Evolutionary conservation across 2,797 vertebrate species (phyloP).

Genomic region (Monodelphis domestica): DNA sequence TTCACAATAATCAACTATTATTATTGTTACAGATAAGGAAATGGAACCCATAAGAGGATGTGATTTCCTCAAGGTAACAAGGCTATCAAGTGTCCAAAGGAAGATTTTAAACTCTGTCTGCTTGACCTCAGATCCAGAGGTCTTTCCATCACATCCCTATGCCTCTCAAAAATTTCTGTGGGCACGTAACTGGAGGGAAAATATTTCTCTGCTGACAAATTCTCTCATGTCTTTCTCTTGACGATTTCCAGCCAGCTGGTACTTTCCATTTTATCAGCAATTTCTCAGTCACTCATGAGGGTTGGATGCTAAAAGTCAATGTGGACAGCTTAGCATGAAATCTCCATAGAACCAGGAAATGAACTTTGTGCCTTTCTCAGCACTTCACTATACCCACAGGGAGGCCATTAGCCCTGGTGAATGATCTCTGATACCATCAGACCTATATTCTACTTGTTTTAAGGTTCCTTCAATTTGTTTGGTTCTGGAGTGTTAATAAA

Average conservation of each 20-base stretch:
- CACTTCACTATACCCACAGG: neutral
- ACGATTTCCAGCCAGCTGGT: neutral
- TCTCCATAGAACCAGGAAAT: slow-evolving; percentile 14
- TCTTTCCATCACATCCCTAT: neutral
- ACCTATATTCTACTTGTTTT: slow-evolving; percentile 13
- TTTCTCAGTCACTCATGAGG: neutral
- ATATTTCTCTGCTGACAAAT: neutral
- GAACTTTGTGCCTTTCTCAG: neutral
- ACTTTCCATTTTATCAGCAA: slow-evolving; percentile 6
- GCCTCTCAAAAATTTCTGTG: neutral
- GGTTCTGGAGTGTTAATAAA: slow-evolving; percentile 52
- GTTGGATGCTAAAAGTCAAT: slow-evolving; percentile 24
- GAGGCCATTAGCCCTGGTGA: neutral
- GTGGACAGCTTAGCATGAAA: slow-evolving; percentile 12
- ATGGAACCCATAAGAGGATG: neutral
- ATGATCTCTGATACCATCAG: slow-evolving; percentile 14
- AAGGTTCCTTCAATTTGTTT: slow-evolving; percentile 47
- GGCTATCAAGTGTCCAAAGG: neutral
- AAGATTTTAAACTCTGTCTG: neutral
- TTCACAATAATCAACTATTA: neutral
- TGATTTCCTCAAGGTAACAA: neutral
- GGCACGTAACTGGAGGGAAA: neutral
- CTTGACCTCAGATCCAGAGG: neutral
- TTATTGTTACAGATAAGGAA: neutral
- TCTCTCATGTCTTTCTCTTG: neutral